Evolutionary conservation across 2,888 invertebrate genomes (phyloP).

Genomic region (Dryocosmus kuriphilus): DNA sequence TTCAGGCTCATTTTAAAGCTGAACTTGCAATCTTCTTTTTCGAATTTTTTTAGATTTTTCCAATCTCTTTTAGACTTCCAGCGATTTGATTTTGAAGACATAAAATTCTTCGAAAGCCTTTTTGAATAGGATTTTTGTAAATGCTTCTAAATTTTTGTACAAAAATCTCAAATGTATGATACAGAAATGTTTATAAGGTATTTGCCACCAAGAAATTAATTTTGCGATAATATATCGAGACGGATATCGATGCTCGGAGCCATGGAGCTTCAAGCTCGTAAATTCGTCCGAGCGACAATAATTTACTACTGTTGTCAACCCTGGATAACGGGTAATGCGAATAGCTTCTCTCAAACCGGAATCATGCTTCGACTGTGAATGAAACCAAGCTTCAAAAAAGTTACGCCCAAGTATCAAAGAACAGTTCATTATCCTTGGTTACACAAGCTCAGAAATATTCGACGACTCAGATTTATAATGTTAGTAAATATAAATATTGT

Average conservation of each 20-base stretch:
- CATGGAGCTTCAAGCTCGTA: slow-evolving; percentile 34
- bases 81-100: neutral
- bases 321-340: slow-evolving; percentile 42
- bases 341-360: slow-evolving; percentile 44
- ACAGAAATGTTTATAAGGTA: too few relatives aligned
- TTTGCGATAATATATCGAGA: slow-evolving; percentile 21
- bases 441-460: neutral
- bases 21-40: neutral
- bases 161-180: too few relatives aligned
- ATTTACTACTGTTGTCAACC: slow-evolving; percentile 40
- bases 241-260: slow-evolving; percentile 27
- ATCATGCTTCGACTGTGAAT: slow-evolving; percentile 29
- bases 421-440: neutral
- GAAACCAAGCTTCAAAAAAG: slow-evolving; percentile 18
- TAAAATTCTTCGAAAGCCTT: neutral
- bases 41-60: neutral
- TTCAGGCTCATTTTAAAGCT: neutral
- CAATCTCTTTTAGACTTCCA: neutral
- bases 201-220: neutral
- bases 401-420: neutral
- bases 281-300: slow-evolving; percentile 40
- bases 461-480: neutral
- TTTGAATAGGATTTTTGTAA: too few relatives aligned
- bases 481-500: too few relatives aligned
- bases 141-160: too few relatives aligned